Evolutionary conservation across 35 echinoderm and acorn worm species (phyloP).

Genomic region (Stichopus chloronotus): DNA sequence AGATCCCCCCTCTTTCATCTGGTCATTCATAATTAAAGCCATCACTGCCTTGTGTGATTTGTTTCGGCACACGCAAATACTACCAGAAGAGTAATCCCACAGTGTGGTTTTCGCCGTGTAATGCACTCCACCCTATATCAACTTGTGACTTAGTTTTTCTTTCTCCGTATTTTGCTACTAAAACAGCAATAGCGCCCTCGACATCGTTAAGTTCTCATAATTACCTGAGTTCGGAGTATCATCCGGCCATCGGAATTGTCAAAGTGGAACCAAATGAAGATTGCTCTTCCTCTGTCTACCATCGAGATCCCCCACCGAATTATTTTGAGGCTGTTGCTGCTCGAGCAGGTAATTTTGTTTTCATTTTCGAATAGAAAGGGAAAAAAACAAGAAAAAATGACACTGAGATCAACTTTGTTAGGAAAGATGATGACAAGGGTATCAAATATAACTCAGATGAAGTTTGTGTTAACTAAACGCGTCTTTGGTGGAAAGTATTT

Average conservation of each 20-base stretch:
- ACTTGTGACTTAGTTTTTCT: not conserved
- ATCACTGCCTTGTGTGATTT: not conserved
- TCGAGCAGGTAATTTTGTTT: constrained; percentile 12
- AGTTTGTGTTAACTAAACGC: not conserved
- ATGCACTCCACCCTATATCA: not conserved
- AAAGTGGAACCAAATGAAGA: constrained; percentile 43
- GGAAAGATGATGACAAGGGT: not conserved
- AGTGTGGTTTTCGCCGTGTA: not conserved
- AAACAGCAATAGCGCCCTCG: constrained; percentile 25
- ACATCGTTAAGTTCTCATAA: not conserved
- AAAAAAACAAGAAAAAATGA: not conserved
- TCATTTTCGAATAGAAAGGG: not conserved
- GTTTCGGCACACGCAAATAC: not conserved
- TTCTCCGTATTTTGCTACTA: not conserved
- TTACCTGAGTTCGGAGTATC: constrained; percentile 5
- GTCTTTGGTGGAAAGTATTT: not conserved
- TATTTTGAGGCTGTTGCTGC: constrained; percentile 38
- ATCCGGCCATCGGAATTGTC: constrained; percentile 3
- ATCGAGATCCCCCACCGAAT: constrained; percentile 15
- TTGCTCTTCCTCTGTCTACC: constrained; percentile 22
- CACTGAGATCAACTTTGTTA: not conserved
- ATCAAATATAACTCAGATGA: not conserved
- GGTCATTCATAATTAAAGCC: not conserved
- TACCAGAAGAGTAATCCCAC: not conserved
- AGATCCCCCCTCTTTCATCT: not conserved